Evolutionary conservation across 2,113 vertebrate genomes (phyloP).

Genomic region (Morone saxatilis): DNA sequence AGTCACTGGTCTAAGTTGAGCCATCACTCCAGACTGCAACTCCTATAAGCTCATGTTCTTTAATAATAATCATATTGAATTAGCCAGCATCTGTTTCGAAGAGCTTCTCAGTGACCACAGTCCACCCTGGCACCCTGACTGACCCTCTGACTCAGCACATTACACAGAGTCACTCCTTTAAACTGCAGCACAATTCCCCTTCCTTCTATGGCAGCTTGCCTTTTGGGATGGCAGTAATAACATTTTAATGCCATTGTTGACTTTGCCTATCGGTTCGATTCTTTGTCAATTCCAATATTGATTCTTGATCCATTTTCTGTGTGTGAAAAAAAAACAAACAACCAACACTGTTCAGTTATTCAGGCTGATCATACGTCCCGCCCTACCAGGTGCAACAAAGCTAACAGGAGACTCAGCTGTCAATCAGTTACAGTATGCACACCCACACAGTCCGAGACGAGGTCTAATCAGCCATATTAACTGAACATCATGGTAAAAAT

Average conservation of each 20-base stretch:
- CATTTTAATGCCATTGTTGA: too few species aligned
- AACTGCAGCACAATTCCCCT: background rate
- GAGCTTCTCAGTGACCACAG: background rate
- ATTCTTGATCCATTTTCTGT: too few species aligned
- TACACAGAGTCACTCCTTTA: background rate
- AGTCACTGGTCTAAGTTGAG: background rate
- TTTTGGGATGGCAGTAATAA: too few species aligned
- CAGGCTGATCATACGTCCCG: too few species aligned
- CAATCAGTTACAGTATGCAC: background rate
- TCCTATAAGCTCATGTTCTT: background rate
- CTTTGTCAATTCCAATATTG: too few species aligned
- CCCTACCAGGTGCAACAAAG: too few species aligned
- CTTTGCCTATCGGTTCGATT: too few species aligned
- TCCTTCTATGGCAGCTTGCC: background rate
- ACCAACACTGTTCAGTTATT: too few species aligned
- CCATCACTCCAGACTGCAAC: background rate
- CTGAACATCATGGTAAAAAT: too few species aligned
- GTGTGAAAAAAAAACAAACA: too few species aligned
- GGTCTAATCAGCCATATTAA: too few species aligned
- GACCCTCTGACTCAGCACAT: background rate
- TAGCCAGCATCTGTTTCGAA: background rate
- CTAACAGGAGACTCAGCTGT: too few species aligned
- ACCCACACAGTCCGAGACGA: background rate
- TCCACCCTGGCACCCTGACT: background rate
- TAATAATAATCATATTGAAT: background rate